These are phyloP conservation scores for Melieria picta DNA, from an alignment of 2,888 invertebrate genomes.

Conservation along the genomic window DNA sequence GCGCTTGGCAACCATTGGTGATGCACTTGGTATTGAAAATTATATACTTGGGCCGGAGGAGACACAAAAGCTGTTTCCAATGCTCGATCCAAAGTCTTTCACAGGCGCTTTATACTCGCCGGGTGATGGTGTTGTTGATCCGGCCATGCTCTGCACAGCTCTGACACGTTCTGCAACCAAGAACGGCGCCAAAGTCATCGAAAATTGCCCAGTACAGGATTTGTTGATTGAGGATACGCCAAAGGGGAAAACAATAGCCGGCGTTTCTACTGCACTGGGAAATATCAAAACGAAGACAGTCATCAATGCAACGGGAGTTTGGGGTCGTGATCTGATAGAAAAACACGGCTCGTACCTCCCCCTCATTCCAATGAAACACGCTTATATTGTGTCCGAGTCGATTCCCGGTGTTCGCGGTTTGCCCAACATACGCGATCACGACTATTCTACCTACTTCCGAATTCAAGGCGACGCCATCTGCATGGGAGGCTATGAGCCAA, in stretches of 20 bases:
- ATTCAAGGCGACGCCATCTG: slow-evolving; percentile 84
- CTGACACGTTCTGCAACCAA: slow-evolving; percentile 77
- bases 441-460: slow-evolving; percentile 82
- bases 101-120: slow-evolving; percentile 82
- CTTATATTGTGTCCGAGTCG: slow-evolving; percentile 84
- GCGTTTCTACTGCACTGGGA: slow-evolving; percentile 78
- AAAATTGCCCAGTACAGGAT: slow-evolving; percentile 79
- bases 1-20: slow-evolving; percentile 81
- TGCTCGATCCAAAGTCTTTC: slow-evolving; percentile 79
- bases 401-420: slow-evolving; percentile 78
- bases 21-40: slow-evolving; percentile 81
- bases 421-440: slow-evolving; percentile 89
- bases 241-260: slow-evolving; percentile 72
- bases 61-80: slow-evolving; percentile 79
- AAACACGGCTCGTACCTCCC: slow-evolving; percentile 72
- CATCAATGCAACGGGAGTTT: slow-evolving; percentile 79
- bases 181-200: slow-evolving; percentile 78
- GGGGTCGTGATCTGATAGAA: slow-evolving; percentile 77
- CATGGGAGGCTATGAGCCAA: slow-evolving; percentile 88
- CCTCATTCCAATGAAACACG: slow-evolving; percentile 85
- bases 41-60: slow-evolving; percentile 77
- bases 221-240: slow-evolving; percentile 74
- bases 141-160: slow-evolving; percentile 81
- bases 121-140: slow-evolving; percentile 86
- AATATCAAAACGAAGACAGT: slow-evolving; percentile 79